phyloP scores from a whole-genome alignment of 2,888 invertebrate species.

The Ornithoptera alexandrae region DNA sequence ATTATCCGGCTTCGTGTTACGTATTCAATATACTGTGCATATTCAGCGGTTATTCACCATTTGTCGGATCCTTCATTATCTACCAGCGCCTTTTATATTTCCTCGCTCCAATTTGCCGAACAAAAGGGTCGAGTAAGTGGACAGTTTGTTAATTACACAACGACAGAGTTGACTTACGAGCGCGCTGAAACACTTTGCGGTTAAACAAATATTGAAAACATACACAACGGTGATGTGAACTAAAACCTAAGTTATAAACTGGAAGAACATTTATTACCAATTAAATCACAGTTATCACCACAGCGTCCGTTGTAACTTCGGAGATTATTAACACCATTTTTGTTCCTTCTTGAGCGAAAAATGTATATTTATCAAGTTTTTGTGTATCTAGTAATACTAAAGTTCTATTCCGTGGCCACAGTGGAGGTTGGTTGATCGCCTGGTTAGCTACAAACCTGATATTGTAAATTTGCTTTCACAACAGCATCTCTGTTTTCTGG shows the following conservation, averaged over 20 bases:
- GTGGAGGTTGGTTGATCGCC: too few species aligned
- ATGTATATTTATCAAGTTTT: too few species aligned
- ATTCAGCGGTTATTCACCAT: slow-evolving; percentile 10
- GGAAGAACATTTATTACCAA: too few species aligned
- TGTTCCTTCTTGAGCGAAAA: too few species aligned
- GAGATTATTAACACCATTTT: too few species aligned
- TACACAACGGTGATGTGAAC: neutral
- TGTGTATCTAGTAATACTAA: too few species aligned
- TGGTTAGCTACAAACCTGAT: too few species aligned
- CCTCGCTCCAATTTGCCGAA: slow-evolving; percentile 20
- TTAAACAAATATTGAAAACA: neutral
- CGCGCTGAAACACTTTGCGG: slow-evolving; percentile 5
- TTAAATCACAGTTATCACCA: too few species aligned
- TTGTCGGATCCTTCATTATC: slow-evolving; percentile 15
- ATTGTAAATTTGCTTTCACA: too few species aligned
- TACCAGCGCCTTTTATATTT: slow-evolving; percentile 18
- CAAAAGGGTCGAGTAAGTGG: slow-evolving; percentile 27
- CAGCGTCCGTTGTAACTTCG: too few species aligned
- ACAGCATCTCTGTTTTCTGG: too few species aligned
- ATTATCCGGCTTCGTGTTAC: slow-evolving; percentile 2
- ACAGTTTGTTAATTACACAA: slow-evolving; percentile 27
- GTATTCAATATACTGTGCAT: slow-evolving; percentile 4
- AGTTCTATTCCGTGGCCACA: too few species aligned
- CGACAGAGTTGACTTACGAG: slow-evolving; percentile 16
- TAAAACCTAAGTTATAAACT: neutral